phyloP scores from a whole-genome alignment of 2,888 invertebrate species.

The Plutella xylostella region DNA sequence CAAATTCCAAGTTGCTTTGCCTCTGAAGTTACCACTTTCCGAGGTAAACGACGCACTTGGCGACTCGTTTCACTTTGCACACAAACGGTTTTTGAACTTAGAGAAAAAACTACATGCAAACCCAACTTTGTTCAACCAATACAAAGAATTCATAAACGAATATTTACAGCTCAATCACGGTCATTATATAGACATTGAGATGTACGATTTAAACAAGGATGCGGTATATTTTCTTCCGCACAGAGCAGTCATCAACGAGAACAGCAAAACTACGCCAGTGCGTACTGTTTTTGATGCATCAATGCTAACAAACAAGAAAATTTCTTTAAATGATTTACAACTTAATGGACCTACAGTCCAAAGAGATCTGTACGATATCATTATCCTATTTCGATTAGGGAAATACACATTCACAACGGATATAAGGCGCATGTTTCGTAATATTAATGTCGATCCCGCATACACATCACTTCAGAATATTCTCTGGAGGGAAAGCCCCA shows the following conservation, averaged over 20 bases:
- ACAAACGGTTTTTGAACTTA: background rate
- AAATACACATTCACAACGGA: slow-evolving; percentile 13
- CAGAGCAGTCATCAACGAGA: slow-evolving; percentile 10
- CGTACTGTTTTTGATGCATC: slow-evolving; percentile 9
- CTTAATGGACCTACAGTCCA: slow-evolving; percentile 14
- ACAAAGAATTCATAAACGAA: slow-evolving; percentile 13
- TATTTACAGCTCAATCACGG: slow-evolving; percentile 11
- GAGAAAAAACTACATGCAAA: slow-evolving; percentile 11
- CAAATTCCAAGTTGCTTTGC: background rate
- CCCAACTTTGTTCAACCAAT: slow-evolving; percentile 5
- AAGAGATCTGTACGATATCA: slow-evolving; percentile 16
- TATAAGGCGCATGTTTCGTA: slow-evolving; percentile 19
- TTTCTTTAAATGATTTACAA: slow-evolving; percentile 11
- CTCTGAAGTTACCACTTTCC: background rate
- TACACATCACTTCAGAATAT: slow-evolving; percentile 7
- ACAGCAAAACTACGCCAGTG: slow-evolving; percentile 5
- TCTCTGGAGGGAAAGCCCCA: background rate
- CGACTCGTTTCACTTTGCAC: background rate
- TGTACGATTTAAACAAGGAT: slow-evolving; percentile 6
- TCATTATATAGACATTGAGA: slow-evolving; percentile 6
- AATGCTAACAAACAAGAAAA: slow-evolving; percentile 7
- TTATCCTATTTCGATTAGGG: slow-evolving; percentile 13
- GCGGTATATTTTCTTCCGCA: slow-evolving; percentile 11
- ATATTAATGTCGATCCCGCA: slow-evolving; percentile 6
- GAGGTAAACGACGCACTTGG: background rate